Conservation (phyloP, 2,113 vertebrate species). For the Pandion haliaetus region DNA sequence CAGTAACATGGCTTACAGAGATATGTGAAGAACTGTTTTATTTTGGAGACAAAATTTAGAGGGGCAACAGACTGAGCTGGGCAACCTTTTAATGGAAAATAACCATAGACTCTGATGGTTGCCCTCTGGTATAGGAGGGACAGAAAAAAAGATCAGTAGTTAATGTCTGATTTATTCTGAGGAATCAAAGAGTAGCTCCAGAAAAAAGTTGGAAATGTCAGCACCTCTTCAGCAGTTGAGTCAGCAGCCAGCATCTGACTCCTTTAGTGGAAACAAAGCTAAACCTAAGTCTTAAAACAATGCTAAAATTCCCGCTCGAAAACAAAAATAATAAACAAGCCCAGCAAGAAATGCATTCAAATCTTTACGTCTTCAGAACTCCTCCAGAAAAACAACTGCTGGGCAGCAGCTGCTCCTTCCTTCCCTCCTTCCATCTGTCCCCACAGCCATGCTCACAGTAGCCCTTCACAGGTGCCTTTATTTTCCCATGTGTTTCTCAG, state of each 20-base stretch:
- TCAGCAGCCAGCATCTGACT: neutral
- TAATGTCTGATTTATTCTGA: neutral
- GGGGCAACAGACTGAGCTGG: neutral
- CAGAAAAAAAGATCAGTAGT: neutral
- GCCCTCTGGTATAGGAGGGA: neutral
- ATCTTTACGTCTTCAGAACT: neutral
- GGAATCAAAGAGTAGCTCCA: neutral
- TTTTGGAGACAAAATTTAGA: neutral
- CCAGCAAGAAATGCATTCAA: neutral
- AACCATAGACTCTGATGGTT: neutral
- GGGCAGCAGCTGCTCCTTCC: neutral
- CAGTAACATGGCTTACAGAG: neutral
- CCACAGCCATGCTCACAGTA: neutral
- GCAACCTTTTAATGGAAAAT: neutral
- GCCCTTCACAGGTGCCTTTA: neutral
- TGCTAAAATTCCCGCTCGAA: neutral
- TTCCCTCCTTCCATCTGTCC: neutral
- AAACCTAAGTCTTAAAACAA: neutral
- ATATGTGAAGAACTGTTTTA: neutral
- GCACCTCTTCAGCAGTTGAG: neutral
- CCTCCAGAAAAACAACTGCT: neutral
- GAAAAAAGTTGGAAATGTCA: neutral
- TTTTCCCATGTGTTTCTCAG: neutral
- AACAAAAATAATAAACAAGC: constrained; percentile 25
- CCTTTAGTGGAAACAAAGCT: neutral